Conservation (phyloP, 2,888 invertebrate genomes). For the Anticlea derivata region DNA sequence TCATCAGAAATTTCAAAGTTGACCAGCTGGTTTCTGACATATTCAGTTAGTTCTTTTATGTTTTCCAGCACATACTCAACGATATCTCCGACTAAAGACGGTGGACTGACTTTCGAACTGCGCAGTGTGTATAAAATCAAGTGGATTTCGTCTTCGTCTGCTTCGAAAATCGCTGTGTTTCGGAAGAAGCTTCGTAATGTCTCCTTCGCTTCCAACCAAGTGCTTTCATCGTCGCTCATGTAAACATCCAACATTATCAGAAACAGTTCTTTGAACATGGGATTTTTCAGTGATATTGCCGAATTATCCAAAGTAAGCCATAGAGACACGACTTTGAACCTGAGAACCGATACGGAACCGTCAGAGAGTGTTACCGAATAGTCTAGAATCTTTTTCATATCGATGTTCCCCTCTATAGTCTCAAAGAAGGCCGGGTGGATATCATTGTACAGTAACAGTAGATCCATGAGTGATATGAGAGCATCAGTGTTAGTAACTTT, state of each 20-base stretch:
- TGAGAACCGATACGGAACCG: constrained; percentile 59
- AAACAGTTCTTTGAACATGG: constrained; percentile 81
- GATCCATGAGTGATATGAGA: constrained; percentile 63
- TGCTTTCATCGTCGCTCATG: constrained; percentile 58
- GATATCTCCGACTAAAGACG: constrained; percentile 62
- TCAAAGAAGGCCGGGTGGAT: constrained; percentile 73
- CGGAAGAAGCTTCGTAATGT: constrained; percentile 84
- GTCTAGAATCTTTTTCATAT: constrained; percentile 71
- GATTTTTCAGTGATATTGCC: constrained; percentile 76
- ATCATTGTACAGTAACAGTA: constrained; percentile 70
- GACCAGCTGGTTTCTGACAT: constrained; percentile 62
- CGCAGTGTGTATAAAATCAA: constrained; percentile 85
- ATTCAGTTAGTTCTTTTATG: constrained; percentile 56
- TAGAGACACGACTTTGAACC: constrained; percentile 74
- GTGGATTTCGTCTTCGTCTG: constrained; percentile 86
- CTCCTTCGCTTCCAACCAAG: constrained; percentile 79
- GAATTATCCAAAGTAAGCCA: constrained; percentile 76
- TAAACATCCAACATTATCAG: constrained; percentile 84
- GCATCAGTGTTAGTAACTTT: constrained; percentile 59
- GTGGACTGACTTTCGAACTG: constrained; percentile 59
- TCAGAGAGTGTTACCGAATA: constrained; percentile 56
- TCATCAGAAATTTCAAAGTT: constrained; percentile 68
- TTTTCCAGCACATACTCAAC: constrained; percentile 67
- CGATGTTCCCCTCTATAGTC: constrained; percentile 69
- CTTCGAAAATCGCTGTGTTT: constrained; percentile 86